Percentiles rank a stretch among this genome's conserved stretches.
Evolutionary conservation across 2,888 invertebrate species (phyloP).

Genomic region (Pecten maximus): DNA sequence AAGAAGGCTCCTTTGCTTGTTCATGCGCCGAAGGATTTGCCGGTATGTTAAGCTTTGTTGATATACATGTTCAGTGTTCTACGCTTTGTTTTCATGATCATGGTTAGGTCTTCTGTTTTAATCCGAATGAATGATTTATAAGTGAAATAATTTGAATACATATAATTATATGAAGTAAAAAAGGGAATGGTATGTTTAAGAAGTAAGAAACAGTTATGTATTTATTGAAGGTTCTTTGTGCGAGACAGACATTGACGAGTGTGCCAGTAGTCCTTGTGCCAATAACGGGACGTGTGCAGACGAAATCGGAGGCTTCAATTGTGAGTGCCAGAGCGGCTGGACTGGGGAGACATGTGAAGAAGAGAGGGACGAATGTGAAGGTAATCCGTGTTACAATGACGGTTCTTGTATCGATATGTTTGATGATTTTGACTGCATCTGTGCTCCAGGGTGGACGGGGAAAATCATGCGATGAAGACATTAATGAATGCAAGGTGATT

Average conservation of each 20-base stretch:
- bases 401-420: slow-evolving; percentile 52
- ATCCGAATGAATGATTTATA: background rate
- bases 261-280: slow-evolving; percentile 58
- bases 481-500: slow-evolving; percentile 54
- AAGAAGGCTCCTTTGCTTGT: slow-evolving; percentile 47
- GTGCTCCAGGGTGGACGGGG: slow-evolving; percentile 49
- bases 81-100: too few species aligned
- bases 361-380: slow-evolving; percentile 57
- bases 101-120: background rate
- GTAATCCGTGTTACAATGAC: slow-evolving; percentile 47
- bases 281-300: slow-evolving; percentile 65
- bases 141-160: background rate
- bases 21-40: slow-evolving; percentile 39
- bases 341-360: slow-evolving; percentile 56
- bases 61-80: slow-evolving; percentile 47
- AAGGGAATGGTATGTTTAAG: too few species aligned
- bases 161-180: too few species aligned
- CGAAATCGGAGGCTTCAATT: slow-evolving; percentile 58
- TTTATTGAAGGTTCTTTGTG: slow-evolving; percentile 56
- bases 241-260: slow-evolving; percentile 63
- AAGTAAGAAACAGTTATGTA: too few species aligned
- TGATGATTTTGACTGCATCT: slow-evolving; percentile 48
- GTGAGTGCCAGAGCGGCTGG: slow-evolving; percentile 63
- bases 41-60: slow-evolving; percentile 53
- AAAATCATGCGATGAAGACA: slow-evolving; percentile 46